Evolutionary conservation across 2,888 invertebrate species (phyloP).

Genomic region (Drosophila atripex): DNA sequence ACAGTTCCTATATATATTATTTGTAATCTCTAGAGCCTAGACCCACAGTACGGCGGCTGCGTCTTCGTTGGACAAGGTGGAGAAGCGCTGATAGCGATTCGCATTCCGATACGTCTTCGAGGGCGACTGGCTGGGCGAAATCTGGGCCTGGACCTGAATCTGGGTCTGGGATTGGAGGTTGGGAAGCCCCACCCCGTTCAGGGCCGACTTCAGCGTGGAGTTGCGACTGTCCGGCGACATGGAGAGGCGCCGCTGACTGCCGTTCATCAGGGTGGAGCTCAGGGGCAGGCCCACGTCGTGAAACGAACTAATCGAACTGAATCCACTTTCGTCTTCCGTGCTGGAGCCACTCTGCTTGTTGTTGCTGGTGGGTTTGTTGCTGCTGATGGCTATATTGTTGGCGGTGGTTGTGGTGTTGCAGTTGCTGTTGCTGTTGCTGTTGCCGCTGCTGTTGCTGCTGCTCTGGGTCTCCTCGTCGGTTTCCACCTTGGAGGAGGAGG

Average conservation of each 20-base stretch:
- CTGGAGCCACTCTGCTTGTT: constrained; percentile 70
- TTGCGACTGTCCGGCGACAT: constrained; percentile 79
- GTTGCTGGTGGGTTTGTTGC: constrained; percentile 40
- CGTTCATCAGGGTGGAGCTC: constrained; percentile 73
- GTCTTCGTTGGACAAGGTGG: constrained; percentile 82
- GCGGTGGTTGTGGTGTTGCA: constrained; percentile 28
- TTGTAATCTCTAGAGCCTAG: constrained; percentile 42
- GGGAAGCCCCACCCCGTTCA: constrained; percentile 80
- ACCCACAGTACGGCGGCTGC: constrained; percentile 82
- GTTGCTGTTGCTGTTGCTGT: constrained; percentile 7
- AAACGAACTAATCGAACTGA: constrained; percentile 93
- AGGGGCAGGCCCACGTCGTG: constrained; percentile 91
- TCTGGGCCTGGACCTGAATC: constrained; percentile 48
- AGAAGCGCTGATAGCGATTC: constrained; percentile 81
- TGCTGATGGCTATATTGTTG: constrained; percentile 43
- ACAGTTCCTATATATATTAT: not conserved
- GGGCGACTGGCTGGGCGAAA: constrained; percentile 55
- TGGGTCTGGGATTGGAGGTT: constrained; percentile 39
- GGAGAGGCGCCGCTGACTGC: constrained; percentile 51
- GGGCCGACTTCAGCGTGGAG: constrained; percentile 80
- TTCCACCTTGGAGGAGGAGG: constrained; percentile 81
- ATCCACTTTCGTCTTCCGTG: constrained; percentile 92
- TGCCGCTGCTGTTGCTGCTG: constrained; percentile 14
- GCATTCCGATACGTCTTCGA: constrained; percentile 80
- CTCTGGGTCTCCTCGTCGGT: constrained; percentile 80